phyloP scores from a whole-genome alignment of 2,113 vertebrate genomes.

The Otocyon megalotis region DNA sequence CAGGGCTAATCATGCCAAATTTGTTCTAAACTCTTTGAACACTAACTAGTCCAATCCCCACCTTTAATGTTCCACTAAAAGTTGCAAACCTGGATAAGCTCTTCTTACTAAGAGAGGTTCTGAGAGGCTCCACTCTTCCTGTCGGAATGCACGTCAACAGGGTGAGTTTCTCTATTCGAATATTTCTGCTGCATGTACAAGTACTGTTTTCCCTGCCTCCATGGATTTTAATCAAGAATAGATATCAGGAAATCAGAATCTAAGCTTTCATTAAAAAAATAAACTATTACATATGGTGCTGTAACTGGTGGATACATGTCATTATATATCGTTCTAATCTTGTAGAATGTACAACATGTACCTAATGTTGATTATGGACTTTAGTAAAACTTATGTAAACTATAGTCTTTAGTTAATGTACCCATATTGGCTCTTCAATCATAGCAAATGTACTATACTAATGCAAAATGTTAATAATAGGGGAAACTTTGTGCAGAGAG shows the following conservation, averaged over 20 bases:
- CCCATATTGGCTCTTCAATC: neutral
- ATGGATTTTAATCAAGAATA: constrained; percentile 2
- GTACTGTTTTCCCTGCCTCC: neutral
- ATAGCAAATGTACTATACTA: neutral
- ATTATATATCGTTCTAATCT: neutral
- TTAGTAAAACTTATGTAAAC: neutral
- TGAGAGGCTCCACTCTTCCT: neutral
- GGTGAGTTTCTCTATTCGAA: neutral
- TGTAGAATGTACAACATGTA: neutral
- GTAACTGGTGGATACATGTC: neutral
- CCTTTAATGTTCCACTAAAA: neutral
- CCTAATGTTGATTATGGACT: neutral
- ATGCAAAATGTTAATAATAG: neutral
- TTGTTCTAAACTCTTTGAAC: neutral
- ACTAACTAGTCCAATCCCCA: neutral
- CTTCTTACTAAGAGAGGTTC: neutral
- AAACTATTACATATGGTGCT: neutral
- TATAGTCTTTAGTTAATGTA: neutral
- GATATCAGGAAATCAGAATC: constrained; percentile 2
- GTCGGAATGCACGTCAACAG: neutral
- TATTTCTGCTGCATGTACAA: neutral
- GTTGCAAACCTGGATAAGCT: neutral
- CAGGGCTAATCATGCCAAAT: neutral
- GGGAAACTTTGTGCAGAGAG: neutral
- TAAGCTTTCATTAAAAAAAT: constrained; percentile 16